Conservation (phyloP, 1,140 invertebrate species). For the Ptiloglossa arizonensis region DNA sequence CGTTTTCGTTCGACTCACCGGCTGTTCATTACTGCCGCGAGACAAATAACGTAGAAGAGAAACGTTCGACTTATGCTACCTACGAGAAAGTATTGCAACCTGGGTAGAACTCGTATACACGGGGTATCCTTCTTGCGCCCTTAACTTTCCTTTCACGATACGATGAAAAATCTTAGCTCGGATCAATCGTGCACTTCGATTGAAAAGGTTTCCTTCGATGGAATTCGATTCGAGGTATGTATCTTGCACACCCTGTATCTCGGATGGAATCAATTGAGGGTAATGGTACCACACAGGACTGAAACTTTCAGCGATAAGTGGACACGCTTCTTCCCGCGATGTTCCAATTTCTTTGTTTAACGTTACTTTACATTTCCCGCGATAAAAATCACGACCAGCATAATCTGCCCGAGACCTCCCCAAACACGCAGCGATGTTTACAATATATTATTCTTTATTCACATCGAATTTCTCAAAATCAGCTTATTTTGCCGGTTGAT, state of each 20-base stretch:
- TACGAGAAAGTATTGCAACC: neutral
- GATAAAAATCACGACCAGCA: too few species aligned
- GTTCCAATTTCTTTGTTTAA: neutral
- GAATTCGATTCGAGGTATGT: conserved; percentile 31
- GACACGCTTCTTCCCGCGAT: conserved; percentile 9
- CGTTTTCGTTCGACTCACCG: too few species aligned
- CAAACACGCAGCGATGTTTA: too few species aligned
- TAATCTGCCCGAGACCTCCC: too few species aligned
- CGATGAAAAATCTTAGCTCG: conserved; percentile 26
- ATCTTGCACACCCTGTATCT: conserved; percentile 21
- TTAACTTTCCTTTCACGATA: neutral
- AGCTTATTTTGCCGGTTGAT: too few species aligned
- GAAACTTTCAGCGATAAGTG: conserved; percentile 16
- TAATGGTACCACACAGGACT: conserved; percentile 21
- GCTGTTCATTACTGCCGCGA: too few species aligned
- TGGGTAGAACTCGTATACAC: too few species aligned
- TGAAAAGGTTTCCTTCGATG: conserved; percentile 26
- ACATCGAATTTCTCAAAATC: too few species aligned
- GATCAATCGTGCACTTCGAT: conserved; percentile 26
- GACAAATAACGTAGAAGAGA: too few species aligned
- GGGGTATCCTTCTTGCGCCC: neutral
- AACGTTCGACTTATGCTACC: too few species aligned
- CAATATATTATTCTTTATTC: too few species aligned
- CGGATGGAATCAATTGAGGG: conserved; percentile 49
- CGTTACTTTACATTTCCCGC: too few species aligned